These are phyloP conservation scores for Acanthisitta chloris DNA, from an alignment of 2,113 vertebrate genomes.

Conservation along the genomic window DNA sequence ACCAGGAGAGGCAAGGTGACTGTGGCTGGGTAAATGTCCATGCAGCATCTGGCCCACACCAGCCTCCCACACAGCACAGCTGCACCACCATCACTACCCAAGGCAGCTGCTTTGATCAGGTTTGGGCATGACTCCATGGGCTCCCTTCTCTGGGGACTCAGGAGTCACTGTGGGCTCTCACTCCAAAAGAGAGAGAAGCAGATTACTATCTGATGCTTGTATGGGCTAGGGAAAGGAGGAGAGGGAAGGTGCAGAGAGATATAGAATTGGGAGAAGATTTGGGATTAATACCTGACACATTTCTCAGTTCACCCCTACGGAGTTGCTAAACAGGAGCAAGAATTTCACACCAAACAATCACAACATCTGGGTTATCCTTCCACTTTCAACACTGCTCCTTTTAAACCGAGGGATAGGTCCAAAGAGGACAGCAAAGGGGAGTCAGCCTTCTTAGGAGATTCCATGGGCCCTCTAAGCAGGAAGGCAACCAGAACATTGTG, in stretches of 20 bases:
- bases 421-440: background rate
- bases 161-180: background rate
- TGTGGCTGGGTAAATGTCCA: fast-evolving
- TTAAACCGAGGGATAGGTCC: background rate
- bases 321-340: background rate
- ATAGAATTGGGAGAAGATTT: background rate
- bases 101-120: background rate
- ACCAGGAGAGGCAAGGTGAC: background rate
- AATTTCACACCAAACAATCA: background rate
- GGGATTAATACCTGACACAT: fast-evolving
- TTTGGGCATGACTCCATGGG: background rate
- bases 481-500: fast-evolving
- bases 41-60: background rate
- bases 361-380: background rate
- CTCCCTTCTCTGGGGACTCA: background rate
- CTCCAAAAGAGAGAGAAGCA: background rate
- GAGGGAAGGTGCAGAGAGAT: background rate
- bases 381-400: background rate
- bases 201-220: background rate
- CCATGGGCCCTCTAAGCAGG: background rate
- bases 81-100: fast-evolving
- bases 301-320: background rate
- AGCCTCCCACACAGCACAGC: background rate
- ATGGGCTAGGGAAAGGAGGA: background rate
- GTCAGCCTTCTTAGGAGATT: background rate